phyloP scores from a whole-genome alignment of 2,888 invertebrate species.

The Drosophila setosimentum region DNA sequence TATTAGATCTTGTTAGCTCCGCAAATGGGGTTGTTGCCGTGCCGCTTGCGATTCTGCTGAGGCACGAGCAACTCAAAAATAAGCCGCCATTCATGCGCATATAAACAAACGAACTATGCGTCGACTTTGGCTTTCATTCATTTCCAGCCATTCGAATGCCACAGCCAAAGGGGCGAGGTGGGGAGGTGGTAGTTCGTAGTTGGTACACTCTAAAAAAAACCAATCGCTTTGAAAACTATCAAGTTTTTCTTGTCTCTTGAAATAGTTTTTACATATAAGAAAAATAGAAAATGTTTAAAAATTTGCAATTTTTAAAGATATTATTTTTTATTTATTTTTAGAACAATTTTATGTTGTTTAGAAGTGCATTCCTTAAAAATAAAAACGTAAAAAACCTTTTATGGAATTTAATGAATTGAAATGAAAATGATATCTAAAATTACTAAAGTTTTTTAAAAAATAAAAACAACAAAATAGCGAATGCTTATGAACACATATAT shows the following conservation, averaged over 20 bases:
- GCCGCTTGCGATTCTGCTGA: neutral
- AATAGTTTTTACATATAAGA: neutral
- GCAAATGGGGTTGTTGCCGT: constrained; percentile 3
- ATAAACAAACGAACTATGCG: constrained; percentile 44
- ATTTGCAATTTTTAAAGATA: neutral
- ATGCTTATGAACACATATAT: neutral
- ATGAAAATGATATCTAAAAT: neutral
- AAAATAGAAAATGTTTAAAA: neutral
- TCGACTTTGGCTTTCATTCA: constrained; percentile 59
- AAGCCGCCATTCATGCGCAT: constrained; percentile 41
- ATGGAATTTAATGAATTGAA: neutral
- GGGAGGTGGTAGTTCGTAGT: neutral
- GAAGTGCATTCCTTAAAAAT: neutral
- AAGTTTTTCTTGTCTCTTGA: neutral
- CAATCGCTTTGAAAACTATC: neutral
- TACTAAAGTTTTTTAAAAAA: neutral
- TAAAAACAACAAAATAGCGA: neutral
- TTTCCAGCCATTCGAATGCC: constrained; percentile 50
- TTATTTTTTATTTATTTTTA: no score
- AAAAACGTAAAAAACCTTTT: neutral
- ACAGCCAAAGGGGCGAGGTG: constrained; percentile 6
- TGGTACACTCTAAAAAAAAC: neutral
- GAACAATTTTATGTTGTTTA: neutral
- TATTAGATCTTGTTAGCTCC: neutral
- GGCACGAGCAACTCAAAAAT: constrained; percentile 14